Conservation (phyloP, 2,113 vertebrate species). For the Cheirogaleus medius region DNA sequence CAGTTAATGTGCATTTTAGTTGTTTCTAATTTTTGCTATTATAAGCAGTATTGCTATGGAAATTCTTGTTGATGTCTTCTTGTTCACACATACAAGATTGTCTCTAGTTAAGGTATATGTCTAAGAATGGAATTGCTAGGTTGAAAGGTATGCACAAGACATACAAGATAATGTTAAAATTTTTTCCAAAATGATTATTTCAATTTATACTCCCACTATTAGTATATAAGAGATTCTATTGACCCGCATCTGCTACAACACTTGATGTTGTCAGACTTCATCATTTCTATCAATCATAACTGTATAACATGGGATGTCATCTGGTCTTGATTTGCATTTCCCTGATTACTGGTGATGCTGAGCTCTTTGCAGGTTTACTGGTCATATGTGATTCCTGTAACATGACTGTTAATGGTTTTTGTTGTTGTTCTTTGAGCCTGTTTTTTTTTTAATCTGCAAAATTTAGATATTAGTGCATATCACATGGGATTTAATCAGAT, state of each 20-base stretch:
- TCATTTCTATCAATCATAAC: neutral
- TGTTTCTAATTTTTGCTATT: neutral
- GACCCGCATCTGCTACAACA: neutral
- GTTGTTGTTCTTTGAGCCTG: neutral
- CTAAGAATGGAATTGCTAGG: neutral
- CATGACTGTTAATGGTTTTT: neutral
- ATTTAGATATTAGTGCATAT: neutral
- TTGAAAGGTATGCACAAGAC: neutral
- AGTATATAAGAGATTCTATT: neutral
- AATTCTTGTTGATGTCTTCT: neutral
- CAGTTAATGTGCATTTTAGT: neutral
- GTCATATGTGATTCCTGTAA: neutral
- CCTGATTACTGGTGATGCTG: neutral
- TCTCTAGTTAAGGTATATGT: neutral
- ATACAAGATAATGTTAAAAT: neutral
- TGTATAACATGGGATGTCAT: too few species aligned
- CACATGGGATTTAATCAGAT: neutral
- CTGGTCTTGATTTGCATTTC: neutral
- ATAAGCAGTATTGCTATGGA: neutral
- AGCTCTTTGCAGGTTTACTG: neutral
- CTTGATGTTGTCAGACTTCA: neutral
- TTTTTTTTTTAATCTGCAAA: neutral
- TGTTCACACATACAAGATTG: neutral
- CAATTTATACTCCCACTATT: neutral
- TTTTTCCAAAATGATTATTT: neutral